Evolutionary conservation across 2,113 vertebrate genomes (phyloP), one percentile per base, ranked within the genome.

Genomic region (Ammodytes marinus): DNA sequence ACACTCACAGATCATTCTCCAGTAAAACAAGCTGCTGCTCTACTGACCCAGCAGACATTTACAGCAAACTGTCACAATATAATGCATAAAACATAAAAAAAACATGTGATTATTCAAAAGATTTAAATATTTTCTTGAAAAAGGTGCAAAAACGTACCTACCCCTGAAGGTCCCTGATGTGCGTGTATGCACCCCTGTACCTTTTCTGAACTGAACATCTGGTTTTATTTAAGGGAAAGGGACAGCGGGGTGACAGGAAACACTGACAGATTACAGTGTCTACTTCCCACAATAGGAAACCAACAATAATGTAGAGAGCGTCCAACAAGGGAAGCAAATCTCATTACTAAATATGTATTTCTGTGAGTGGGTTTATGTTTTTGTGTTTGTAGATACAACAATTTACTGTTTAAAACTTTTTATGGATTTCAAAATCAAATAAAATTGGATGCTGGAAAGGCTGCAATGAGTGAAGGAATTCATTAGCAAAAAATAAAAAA

Each of bases 211-310:
- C 69, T 80, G 61, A 88, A 69, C 90, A 86, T 86, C 72, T 84
- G 87, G 27, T 90, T 91, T 88, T 90, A 91, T 91, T 88, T 65
- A 75, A 67, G 67, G 74, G 65, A 84, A 78, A 60, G 27, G 54
- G 52, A 70, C 46, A 69, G 57, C 12, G 27, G 68, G 63, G 60
- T 54, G 77, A 79, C 89, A 90, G 92, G 94, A 95, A 95, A 83
- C 91, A 74, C 85, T 83, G 80, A 88, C 54, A 86, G 89, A 92
- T 90, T 80, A 76, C 80, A 76, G 79, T 61, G 79, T 84, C 66
- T 13, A 63, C 85, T 90, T 94, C 91, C 93, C 85, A 83, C 82
- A 82, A 80, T 87, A 87, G 91, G 92, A 94, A 94, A 79, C 84
- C 85, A 92, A 94, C 59, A 88, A 93, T 93, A 82, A 93, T 84